A percentile compares a stretch with the other conserved stretches of the same genome.
phyloP scores from a whole-genome alignment of 2,888 invertebrate species.

The Tuberolachnus salignus region DNA sequence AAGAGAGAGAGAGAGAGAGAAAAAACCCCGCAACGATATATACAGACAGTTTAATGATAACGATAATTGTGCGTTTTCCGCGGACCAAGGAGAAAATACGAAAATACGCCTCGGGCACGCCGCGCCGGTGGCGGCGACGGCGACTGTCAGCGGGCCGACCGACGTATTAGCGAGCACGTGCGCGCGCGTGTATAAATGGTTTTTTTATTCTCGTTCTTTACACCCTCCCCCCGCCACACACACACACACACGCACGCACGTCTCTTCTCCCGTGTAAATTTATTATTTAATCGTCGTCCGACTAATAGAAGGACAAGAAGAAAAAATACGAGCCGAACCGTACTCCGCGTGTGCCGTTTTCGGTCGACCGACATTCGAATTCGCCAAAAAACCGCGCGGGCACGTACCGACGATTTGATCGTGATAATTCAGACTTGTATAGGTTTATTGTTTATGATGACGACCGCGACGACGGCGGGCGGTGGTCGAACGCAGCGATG shows the following conservation, averaged over 20 bases:
- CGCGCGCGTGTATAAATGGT: neutral
- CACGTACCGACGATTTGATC: slow-evolving; percentile 22
- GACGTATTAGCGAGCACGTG: too few species aligned
- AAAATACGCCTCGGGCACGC: too few species aligned
- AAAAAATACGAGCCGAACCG: neutral
- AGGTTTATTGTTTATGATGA: neutral
- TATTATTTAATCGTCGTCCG: neutral
- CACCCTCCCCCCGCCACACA: too few species aligned
- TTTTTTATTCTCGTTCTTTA: too few species aligned
- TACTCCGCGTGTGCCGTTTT: neutral
- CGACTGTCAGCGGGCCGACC: too few species aligned
- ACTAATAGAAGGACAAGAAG: neutral
- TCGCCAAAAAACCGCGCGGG: neutral
- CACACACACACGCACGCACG: too few species aligned
- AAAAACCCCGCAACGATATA: too few species aligned
- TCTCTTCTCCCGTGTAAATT: too few species aligned
- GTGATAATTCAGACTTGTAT: neutral
- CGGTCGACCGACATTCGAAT: slow-evolving; percentile 40
- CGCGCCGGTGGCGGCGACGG: too few species aligned
- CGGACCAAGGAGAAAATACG: neutral
- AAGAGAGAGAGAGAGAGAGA: too few species aligned
- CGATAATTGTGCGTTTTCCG: neutral
- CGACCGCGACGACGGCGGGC: neutral
- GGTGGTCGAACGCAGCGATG: neutral
- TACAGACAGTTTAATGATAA: too few species aligned